A percentile compares a stretch with the other conserved stretches of the same genome.
Evolutionary conservation across 64 coral and sea anemone species (phyloP).

Genomic region (Porites australiensis): DNA sequence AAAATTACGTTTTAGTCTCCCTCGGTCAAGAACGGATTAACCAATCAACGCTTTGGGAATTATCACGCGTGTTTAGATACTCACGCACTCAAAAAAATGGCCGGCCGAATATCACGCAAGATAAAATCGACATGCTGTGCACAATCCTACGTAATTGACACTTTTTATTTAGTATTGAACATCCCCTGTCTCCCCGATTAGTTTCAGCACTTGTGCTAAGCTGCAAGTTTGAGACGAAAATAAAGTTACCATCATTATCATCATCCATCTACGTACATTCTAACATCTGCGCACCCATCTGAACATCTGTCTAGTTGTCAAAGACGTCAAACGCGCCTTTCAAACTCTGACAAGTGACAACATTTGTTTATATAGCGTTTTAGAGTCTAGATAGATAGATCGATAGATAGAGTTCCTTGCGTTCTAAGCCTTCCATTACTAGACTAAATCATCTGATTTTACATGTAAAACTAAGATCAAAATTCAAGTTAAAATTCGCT

Average conservation of each 20-base stretch:
- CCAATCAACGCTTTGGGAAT: not conserved
- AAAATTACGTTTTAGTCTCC: not conserved
- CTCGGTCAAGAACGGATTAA: not conserved
- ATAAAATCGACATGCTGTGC: not conserved
- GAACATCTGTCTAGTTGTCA: not conserved
- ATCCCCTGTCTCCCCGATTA: not conserved
- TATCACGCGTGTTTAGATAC: not conserved
- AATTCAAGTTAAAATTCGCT: too few relatives aligned
- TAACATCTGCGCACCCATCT: not conserved
- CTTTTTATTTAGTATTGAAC: not conserved
- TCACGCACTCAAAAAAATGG: constrained; percentile 2
- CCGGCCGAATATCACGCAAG: not conserved
- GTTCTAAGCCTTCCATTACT: too few relatives aligned
- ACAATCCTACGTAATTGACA: too few relatives aligned
- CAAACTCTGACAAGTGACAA: not conserved
- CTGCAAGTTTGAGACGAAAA: not conserved
- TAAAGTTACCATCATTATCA: not conserved
- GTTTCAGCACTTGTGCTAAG: too few relatives aligned
- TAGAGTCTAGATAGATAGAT: not conserved
- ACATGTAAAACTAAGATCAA: too few relatives aligned
- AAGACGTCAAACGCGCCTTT: not conserved
- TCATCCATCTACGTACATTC: not conserved
- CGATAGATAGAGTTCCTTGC: too few relatives aligned
- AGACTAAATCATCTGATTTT: too few relatives aligned
- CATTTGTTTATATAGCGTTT: not conserved